Percentiles rank a stretch among this genome's conserved stretches.
phyloP scores from a whole-genome alignment of 2,113 vertebrate species.

The Tichodroma muraria region DNA sequence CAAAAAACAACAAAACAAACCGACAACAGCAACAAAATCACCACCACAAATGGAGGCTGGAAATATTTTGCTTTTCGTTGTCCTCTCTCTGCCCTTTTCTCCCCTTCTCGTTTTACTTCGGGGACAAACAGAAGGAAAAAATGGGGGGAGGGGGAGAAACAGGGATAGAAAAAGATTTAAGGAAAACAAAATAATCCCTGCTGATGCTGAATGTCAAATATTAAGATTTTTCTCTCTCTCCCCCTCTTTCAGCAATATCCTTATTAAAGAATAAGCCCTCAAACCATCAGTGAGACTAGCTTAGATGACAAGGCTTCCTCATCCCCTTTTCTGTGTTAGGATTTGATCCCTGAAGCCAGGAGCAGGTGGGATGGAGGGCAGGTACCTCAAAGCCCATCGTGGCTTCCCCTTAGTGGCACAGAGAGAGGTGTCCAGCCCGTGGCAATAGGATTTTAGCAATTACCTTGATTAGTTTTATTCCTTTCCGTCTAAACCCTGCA shows the following conservation, averaged over 20 bases:
- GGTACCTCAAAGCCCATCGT: fast-evolving
- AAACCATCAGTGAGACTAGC: neutral
- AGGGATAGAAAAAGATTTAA: neutral
- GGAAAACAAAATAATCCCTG: neutral
- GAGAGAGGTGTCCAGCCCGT: neutral
- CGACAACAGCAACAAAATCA: neutral
- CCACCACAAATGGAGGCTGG: neutral
- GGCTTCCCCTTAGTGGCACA: neutral
- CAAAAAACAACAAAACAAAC: too few species aligned
- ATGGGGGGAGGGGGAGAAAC: neutral
- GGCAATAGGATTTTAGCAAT: neutral
- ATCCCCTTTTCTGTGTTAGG: neutral
- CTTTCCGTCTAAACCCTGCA: neutral
- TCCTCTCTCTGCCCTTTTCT: constrained; percentile 22
- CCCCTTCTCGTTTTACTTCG: neutral
- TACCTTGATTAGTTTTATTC: neutral
- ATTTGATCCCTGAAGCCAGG: neutral
- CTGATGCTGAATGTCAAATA: neutral
- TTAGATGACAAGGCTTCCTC: neutral
- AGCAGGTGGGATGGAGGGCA: neutral
- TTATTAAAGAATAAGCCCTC: neutral
- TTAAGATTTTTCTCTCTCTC: neutral
- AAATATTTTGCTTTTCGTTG: neutral
- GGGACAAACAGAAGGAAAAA: neutral
- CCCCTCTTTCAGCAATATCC: neutral